Evolutionary conservation across 2,113 vertebrate genomes (phyloP).

Genomic region (Herpailurus yagouaroundi): DNA sequence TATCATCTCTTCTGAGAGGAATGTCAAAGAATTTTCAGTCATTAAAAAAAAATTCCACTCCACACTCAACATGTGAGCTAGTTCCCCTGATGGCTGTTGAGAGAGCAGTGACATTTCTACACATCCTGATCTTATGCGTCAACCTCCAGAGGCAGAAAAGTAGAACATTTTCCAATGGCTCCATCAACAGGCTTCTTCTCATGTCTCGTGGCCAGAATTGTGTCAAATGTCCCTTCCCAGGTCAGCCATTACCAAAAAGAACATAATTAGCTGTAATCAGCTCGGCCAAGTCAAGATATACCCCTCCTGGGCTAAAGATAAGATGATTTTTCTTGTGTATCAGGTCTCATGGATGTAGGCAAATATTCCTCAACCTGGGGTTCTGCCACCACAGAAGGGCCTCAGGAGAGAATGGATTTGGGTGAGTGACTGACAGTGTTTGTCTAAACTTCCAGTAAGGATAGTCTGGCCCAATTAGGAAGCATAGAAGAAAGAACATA

Average conservation of each 20-base stretch:
- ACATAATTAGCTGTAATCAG: background rate
- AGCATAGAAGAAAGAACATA: background rate
- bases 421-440: too few relatives aligned
- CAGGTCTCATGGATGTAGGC: background rate
- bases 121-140: background rate
- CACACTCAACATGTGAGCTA: background rate
- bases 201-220: background rate
- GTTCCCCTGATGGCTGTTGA: background rate
- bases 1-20: background rate
- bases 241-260: background rate
- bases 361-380: background rate
- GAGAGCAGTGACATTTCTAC: background rate
- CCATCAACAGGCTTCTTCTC: background rate
- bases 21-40: background rate
- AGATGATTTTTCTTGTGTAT: background rate
- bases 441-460: background rate
- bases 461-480: background rate
- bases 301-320: background rate
- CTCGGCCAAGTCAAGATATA: background rate
- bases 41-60: background rate
- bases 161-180: background rate
- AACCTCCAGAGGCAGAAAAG: background rate
- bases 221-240: background rate
- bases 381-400: background rate
- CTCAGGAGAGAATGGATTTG: background rate